phyloP scores from a whole-genome alignment of 1,140 invertebrate genomes.

The Drosophila rufa region DNA sequence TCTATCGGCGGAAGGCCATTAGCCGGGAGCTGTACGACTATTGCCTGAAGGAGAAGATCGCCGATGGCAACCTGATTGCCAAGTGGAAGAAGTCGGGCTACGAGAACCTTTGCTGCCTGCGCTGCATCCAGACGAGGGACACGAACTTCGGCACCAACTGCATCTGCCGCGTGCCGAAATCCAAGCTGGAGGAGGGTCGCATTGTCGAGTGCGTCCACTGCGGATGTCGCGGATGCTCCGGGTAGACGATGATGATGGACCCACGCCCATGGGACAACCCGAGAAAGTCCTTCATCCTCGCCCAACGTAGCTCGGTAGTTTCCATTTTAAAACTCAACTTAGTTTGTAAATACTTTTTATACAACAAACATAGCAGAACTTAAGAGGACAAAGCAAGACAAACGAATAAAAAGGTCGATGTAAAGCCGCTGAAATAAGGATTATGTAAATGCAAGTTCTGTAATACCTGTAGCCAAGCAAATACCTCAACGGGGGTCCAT shows the following conservation, averaged over 20 bases:
- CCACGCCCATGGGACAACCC: not conserved
- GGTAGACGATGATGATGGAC: slow-evolving; percentile 82
- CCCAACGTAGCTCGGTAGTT: slow-evolving; percentile 13
- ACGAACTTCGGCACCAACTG: slow-evolving; percentile 99
- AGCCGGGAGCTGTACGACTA: slow-evolving; percentile 99
- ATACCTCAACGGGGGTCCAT: not conserved
- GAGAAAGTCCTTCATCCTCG: not conserved
- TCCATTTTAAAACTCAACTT: slow-evolving; percentile 10
- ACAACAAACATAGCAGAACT: slow-evolving; percentile 5
- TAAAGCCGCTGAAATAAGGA: slow-evolving; percentile 13
- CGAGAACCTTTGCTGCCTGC: slow-evolving; percentile 99
- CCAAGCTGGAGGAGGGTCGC: slow-evolving; percentile 98
- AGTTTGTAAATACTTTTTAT: slow-evolving; percentile 45
- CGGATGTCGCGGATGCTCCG: slow-evolving; percentile 98
- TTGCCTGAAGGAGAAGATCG: slow-evolving; percentile 98
- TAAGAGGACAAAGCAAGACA: not conserved
- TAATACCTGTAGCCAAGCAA: not conserved
- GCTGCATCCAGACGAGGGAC: slow-evolving; percentile 99
- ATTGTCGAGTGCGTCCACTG: slow-evolving; percentile 99
- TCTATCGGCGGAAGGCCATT: slow-evolving; percentile 98
- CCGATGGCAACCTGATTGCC: slow-evolving; percentile 98
- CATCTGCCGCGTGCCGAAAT: slow-evolving; percentile 99
- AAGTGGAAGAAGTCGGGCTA: slow-evolving; percentile 99
- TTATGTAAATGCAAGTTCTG: slow-evolving; percentile 1
- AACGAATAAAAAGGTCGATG: not conserved